phyloP scores from a whole-genome alignment of 2,797 vertebrate genomes.

The Acrocephalus scirpaceus region DNA sequence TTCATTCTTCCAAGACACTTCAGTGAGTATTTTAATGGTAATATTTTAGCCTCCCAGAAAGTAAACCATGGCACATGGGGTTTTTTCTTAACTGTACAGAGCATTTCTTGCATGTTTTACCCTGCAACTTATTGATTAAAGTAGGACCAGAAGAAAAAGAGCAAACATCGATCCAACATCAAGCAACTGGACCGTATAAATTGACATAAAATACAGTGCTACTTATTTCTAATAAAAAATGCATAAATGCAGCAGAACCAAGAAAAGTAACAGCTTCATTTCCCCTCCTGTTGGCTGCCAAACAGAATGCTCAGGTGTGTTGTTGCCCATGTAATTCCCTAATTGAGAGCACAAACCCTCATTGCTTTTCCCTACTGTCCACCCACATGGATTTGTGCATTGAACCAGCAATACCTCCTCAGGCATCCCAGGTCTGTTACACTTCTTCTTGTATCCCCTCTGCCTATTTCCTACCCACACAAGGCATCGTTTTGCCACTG shows the following conservation, averaged over 20 bases:
- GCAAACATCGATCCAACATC: neutral
- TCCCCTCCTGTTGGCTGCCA: neutral
- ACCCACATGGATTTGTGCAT: neutral
- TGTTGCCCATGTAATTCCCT: neutral
- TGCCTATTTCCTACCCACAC: neutral
- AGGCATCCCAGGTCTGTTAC: neutral
- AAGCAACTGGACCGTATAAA: neutral
- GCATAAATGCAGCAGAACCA: neutral
- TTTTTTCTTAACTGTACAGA: neutral
- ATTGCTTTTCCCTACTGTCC: neutral
- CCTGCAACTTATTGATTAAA: neutral
- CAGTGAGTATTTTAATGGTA: neutral
- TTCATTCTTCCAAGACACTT: neutral
- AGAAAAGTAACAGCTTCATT: neutral
- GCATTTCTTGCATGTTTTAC: neutral
- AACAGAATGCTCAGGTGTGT: neutral
- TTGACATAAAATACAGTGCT: neutral
- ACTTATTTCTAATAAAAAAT: neutral
- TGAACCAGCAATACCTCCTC: neutral
- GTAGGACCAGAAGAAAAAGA: neutral
- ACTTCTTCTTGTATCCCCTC: neutral
- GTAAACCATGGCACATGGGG: neutral
- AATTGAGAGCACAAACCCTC: rapidly evolving
- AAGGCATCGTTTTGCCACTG: neutral
- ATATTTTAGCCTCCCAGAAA: neutral